Evolutionary conservation across 2,113 vertebrate genomes (phyloP).

Genomic region (Setophaga coronata): DNA sequence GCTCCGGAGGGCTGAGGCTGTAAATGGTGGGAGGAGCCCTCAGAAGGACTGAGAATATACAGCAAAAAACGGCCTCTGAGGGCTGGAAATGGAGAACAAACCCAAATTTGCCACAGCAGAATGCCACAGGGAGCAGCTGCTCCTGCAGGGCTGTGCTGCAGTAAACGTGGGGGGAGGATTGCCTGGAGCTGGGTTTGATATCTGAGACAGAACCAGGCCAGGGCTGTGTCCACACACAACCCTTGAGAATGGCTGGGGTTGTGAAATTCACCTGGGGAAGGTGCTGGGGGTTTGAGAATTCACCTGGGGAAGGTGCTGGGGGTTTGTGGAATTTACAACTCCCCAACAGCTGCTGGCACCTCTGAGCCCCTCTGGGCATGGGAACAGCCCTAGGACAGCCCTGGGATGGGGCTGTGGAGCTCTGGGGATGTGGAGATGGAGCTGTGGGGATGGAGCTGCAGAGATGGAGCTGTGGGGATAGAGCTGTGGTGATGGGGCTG

Average conservation of each 20-base stretch:
- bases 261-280: background rate
- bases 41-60: background rate
- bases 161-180: background rate
- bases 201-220: background rate
- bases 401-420: background rate
- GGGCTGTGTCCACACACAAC: background rate
- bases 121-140: background rate
- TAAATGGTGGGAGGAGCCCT: background rate
- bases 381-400: background rate
- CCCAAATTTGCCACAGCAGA: background rate
- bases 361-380: rapidly evolving
- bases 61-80: background rate
- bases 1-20: background rate
- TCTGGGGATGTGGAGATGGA: background rate
- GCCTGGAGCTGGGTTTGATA: background rate
- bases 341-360: background rate
- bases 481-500: too few species aligned
- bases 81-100: background rate
- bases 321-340: background rate
- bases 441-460: too few species aligned
- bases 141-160: background rate
- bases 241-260: rapidly evolving
- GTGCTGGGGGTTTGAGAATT: rapidly evolving
- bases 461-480: too few species aligned
- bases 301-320: background rate